Percentiles rank a stretch among this genome's conserved stretches.
These are phyloP conservation scores for Masnerella sp. DNA, from an alignment of 2,888 invertebrate species.

Conservation along the genomic window DNA sequence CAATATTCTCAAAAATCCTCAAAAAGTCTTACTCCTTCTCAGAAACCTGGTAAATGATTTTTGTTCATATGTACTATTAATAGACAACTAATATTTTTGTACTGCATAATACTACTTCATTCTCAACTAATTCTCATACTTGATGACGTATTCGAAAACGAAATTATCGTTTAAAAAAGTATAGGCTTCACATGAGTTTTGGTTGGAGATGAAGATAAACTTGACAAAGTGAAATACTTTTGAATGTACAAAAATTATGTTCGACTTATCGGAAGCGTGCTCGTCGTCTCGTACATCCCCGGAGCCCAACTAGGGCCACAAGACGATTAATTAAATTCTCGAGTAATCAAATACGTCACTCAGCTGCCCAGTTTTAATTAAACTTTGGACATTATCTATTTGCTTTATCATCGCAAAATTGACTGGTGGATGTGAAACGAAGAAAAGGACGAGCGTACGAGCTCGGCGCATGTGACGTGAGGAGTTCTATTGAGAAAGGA, in stretches of 20 bases:
- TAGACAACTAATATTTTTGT: no score
- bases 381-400: slow-evolving; percentile 78
- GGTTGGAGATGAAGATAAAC: no score
- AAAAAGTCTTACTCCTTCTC: no score
- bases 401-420: slow-evolving; percentile 77
- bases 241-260: slow-evolving; percentile 67
- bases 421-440: slow-evolving; percentile 68
- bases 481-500: slow-evolving; percentile 66
- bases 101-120: no score
- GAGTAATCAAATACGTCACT: slow-evolving; percentile 78
- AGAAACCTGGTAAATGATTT: no score
- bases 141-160: no score
- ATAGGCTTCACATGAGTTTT: no score
- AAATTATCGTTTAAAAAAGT: no score
- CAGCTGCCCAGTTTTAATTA: slow-evolving; percentile 78
- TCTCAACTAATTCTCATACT: no score
- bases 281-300: slow-evolving; percentile 45
- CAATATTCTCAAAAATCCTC: no score
- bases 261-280: slow-evolving; percentile 71
- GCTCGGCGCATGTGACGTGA: slow-evolving; percentile 61
- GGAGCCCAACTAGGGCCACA: slow-evolving; percentile 65
- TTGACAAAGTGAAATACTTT: slow-evolving; percentile 20
- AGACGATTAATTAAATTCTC: slow-evolving; percentile 78
- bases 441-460: slow-evolving; percentile 59
- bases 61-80: no score